Evolutionary conservation across 2,113 vertebrate species (phyloP).

Genomic region (Cardinalis cardinalis): DNA sequence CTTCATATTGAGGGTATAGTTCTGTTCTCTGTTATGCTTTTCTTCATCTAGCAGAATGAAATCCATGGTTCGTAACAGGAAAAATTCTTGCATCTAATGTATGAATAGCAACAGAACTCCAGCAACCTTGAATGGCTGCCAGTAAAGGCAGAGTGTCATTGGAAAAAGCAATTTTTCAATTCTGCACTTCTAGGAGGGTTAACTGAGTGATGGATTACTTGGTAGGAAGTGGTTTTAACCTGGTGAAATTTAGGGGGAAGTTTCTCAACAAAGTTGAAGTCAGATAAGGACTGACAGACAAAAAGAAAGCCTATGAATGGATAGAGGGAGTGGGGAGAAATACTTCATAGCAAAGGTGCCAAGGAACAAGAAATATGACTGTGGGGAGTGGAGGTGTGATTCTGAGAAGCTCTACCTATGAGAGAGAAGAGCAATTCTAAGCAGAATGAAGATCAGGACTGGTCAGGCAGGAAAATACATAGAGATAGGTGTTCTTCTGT

Average conservation of each 20-base stretch:
- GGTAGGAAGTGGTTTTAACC: not conserved
- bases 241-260: not conserved
- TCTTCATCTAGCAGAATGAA: not conserved
- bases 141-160: not conserved
- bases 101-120: not conserved
- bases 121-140: not conserved
- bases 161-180: not conserved
- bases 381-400: not conserved
- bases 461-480: not conserved
- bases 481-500: not conserved
- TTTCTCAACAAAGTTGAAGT: not conserved
- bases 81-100: not conserved
- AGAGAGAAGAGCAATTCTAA: not conserved
- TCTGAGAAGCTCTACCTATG: not conserved
- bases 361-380: not conserved
- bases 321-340: not conserved
- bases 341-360: not conserved
- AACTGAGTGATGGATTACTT: not conserved
- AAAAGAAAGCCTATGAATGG: not conserved
- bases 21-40: not conserved
- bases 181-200: not conserved
- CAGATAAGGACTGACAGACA: not conserved
- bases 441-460: not conserved
- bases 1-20: not conserved
- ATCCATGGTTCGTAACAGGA: not conserved